Evolutionary conservation across 2,888 invertebrate genomes (phyloP).

Genomic region (Mamestra brassicae): DNA sequence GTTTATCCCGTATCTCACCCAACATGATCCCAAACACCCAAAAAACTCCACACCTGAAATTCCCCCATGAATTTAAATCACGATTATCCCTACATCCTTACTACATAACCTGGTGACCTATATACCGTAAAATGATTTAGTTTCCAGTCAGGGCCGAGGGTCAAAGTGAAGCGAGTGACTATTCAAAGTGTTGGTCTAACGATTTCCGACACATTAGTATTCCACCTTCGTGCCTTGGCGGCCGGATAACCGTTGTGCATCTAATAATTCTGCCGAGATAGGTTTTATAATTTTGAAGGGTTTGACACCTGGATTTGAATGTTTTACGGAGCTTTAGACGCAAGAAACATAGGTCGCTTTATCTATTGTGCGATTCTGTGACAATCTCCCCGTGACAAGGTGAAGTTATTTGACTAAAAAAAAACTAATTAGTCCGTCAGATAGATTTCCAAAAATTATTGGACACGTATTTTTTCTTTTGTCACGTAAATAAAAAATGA

Average conservation of each 20-base stretch:
- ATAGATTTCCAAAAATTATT: no score
- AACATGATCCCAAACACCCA: not conserved
- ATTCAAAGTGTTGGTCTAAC: slow-evolving; percentile 67
- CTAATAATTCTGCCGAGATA: slow-evolving; percentile 40
- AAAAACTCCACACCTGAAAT: slow-evolving; percentile 50
- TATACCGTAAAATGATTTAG: slow-evolving; percentile 63
- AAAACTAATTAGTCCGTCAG: no score
- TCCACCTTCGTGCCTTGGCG: slow-evolving; percentile 40
- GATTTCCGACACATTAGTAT: slow-evolving; percentile 65
- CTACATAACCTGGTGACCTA: slow-evolving; percentile 58
- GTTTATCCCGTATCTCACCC: not conserved
- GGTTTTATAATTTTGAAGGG: slow-evolving; percentile 31
- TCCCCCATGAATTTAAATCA: slow-evolving; percentile 56
- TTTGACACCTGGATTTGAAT: slow-evolving; percentile 33
- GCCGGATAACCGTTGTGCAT: slow-evolving; percentile 50
- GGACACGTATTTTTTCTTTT: no score
- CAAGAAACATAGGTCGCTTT: not conserved
- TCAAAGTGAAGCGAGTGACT: slow-evolving; percentile 55
- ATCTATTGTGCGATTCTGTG: no score
- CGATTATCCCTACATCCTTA: slow-evolving; percentile 32
- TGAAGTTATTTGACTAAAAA: no score
- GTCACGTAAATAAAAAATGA: no score
- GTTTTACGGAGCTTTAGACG: not conserved
- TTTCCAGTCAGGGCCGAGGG: slow-evolving; percentile 61
- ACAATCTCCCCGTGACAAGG: no score